Conservation (phyloP, 2,113 vertebrate species). For the Sinosuthora webbiana region DNA sequence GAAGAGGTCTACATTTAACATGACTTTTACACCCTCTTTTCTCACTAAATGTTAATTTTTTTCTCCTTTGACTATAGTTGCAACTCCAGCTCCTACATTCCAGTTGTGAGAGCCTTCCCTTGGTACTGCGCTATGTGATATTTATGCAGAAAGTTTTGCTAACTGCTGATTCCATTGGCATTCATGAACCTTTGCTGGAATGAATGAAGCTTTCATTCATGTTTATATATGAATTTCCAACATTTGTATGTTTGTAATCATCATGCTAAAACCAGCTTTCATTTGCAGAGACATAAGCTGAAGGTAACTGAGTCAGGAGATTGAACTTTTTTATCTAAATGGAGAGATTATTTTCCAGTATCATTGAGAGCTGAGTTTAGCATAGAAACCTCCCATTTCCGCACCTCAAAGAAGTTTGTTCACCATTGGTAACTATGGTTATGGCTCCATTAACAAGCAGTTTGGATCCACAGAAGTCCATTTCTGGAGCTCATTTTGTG, state of each 20-base stretch:
- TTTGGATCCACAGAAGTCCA: background rate
- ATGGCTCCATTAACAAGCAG: background rate
- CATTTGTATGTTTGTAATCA: conserved; percentile 54
- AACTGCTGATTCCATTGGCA: conserved; percentile 34
- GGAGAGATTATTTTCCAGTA: background rate
- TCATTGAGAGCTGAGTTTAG: background rate
- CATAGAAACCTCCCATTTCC: background rate
- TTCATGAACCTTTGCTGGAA: conserved; percentile 16
- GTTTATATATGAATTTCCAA: conserved; percentile 63
- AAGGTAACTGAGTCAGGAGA: background rate
- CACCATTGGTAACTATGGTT: background rate
- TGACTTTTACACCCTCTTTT: conserved; percentile 47
- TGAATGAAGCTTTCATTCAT: conserved; percentile 46
- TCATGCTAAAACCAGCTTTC: background rate
- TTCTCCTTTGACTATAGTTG: conserved; percentile 9
- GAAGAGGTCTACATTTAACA: conserved; percentile 25
- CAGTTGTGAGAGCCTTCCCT: background rate
- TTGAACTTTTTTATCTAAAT: background rate
- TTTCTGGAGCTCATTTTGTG: background rate
- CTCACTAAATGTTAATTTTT: conserved; percentile 35
- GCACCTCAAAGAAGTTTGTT: background rate
- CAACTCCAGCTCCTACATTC: background rate
- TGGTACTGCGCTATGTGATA: background rate
- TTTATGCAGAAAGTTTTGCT: conserved; percentile 37
- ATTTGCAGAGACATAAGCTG: background rate